Evolutionary conservation across 2,888 invertebrate species (phyloP), one percentile per base, ranked within the genome.

Genomic region (Dendrolimus houi): DNA sequence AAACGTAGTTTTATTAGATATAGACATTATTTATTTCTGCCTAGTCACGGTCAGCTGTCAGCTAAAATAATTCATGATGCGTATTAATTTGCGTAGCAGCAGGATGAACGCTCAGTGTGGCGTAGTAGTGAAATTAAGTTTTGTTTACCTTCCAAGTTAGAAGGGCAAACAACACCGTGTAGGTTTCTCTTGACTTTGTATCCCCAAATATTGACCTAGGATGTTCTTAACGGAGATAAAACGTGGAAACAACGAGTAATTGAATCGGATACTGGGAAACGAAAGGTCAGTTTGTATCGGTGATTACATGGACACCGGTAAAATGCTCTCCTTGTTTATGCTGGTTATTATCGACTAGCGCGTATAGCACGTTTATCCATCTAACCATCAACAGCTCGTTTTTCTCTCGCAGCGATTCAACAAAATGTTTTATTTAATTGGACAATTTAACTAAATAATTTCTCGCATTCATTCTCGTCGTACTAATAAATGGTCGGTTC

Each of bases 121-220:
- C 67, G 60, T 63, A 65, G 68, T 65, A 59, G 60, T 58, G 52
- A 56, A 62, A 60, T 61, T 56, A 59, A 67, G 55, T 67, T 67
- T 70, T 73, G 70, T 75, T 72, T 70, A 66, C 63, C 64, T 62
- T 60, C 57, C 62, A 62, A 70, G 64, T 64, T 60, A 62, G 63
- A 61, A 58, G 60, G 58, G 62, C 65, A 56, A 71, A 73, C 69
- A 73, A 64, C 62, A 64, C 63, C 68, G 70, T 66, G 67, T 63
- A 67, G 73, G 72, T 67, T 61, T 71, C 74, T 69, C 72, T 79
- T 72, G 68, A 72, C 75, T 71, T 70, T 72, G 71, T 66, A 72
- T 71, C 68, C 64, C 71, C 75, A 83, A 86, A 87, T 86, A 86
- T 87, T 87, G 81, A 85, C 72, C 70, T 79, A 83, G 84, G 85